phyloP scores from a whole-genome alignment of 2,113 vertebrate species.

The Gadus chalcogrammus region DNA sequence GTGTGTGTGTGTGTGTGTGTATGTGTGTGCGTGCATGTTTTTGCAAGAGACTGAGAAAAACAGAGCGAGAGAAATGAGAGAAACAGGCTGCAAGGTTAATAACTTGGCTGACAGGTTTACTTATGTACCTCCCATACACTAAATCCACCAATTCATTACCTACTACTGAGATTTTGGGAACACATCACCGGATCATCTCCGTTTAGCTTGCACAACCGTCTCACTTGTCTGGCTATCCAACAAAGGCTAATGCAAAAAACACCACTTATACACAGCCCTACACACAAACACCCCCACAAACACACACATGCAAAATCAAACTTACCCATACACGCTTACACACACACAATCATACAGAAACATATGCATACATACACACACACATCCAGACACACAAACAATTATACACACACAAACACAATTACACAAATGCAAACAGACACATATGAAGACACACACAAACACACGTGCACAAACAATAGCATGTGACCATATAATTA shows the following conservation, averaged over 20 bases:
- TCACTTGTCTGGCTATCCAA: too few species aligned
- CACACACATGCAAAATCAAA: neutral
- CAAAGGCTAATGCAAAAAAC: too few species aligned
- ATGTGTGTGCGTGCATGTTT: neutral
- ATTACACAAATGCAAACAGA: neutral
- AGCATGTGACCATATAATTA: conserved; percentile 48
- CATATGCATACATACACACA: too few species aligned
- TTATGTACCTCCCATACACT: too few species aligned
- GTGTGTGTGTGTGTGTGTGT: conserved; percentile 2
- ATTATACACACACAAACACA: neutral
- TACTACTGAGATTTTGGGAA: too few species aligned
- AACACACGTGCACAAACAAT: conserved; percentile 32
- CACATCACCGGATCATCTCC: too few species aligned
- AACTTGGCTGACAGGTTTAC: too few species aligned
- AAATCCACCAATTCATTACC: too few species aligned
- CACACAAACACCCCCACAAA: neutral
- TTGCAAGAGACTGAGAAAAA: neutral
- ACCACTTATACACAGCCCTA: neutral
- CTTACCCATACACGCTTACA: too few species aligned
- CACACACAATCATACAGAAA: too few species aligned
- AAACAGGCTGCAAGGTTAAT: conserved; percentile 4
- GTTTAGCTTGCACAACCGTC: too few species aligned
- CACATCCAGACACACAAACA: too few species aligned
- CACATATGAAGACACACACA: conserved; percentile 7
- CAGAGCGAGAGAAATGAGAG: neutral